Conservation (phyloP, 2,113 vertebrate genomes). For the Salvelinus sp. region DNA sequence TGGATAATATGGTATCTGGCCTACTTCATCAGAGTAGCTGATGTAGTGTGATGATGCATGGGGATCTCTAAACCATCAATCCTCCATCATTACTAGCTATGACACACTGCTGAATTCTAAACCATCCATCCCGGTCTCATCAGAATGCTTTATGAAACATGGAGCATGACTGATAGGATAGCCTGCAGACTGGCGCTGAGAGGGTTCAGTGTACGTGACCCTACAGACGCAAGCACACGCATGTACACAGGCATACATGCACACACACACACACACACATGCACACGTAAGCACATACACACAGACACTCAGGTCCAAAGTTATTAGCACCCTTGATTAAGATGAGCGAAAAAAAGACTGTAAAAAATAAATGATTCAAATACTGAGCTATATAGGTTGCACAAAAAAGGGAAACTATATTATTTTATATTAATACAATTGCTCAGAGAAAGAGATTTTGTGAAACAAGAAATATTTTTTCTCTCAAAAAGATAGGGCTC, state of each 20-base stretch:
- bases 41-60: background rate
- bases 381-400: no score
- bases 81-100: conserved; percentile 19
- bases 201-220: background rate
- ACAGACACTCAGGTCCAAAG: background rate
- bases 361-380: no score
- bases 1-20: conserved; percentile 14
- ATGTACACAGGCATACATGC: background rate
- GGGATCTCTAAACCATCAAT: conserved; percentile 2
- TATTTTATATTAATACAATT: no score
- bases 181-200: no score
- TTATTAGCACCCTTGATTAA: no score
- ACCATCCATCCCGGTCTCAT: background rate
- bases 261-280: background rate
- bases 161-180: no score
- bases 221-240: background rate
- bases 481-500: no score
- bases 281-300: background rate
- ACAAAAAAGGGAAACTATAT: background rate
- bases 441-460: no score
- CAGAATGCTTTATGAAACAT: no score
- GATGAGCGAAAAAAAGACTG: no score
- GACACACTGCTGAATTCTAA: conserved; percentile 13
- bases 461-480: background rate
- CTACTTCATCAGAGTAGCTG: background rate